Evolutionary conservation across 2,888 invertebrate species (phyloP).

Genomic region (Euclidia mi): DNA sequence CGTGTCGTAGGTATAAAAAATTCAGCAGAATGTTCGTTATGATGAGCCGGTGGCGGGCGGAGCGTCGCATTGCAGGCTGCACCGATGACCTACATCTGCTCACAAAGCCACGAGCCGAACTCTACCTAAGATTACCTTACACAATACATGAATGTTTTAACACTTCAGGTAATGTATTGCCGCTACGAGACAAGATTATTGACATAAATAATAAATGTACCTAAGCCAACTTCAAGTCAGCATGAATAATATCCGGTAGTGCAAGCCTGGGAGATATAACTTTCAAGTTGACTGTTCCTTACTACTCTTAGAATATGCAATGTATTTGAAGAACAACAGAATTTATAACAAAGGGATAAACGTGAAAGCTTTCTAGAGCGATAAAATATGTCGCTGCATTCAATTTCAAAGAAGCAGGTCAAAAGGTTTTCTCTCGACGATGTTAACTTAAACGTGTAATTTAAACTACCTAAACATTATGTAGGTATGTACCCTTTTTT

Average conservation of each 20-base stretch:
- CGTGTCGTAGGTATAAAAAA: slow-evolving; percentile 56
- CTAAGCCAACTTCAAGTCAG: neutral
- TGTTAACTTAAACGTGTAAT: too few species aligned
- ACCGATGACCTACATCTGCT: slow-evolving; percentile 80
- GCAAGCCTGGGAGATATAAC: slow-evolving; percentile 9
- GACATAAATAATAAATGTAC: slow-evolving; percentile 11
- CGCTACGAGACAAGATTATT: slow-evolving; percentile 10
- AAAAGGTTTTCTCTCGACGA: too few species aligned
- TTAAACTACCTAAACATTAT: too few species aligned
- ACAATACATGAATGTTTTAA: slow-evolving; percentile 42
- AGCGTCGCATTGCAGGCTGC: slow-evolving; percentile 83
- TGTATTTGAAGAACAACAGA: neutral
- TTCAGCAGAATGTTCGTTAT: slow-evolving; percentile 58
- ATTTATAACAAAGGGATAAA: neutral
- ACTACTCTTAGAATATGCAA: slow-evolving; percentile 1
- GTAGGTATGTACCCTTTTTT: too few species aligned
- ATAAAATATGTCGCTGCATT: too few species aligned
- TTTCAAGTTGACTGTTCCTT: neutral
- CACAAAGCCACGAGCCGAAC: slow-evolving; percentile 56
- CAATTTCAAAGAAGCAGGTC: too few species aligned
- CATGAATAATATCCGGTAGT: slow-evolving; percentile 1
- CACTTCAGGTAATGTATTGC: slow-evolving; percentile 27
- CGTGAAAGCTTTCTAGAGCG: too few species aligned
- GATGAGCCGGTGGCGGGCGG: slow-evolving; percentile 48
- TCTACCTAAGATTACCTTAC: slow-evolving; percentile 42